Evolutionary conservation across 1,140 invertebrate genomes (phyloP).

Genomic region (Tetragnatha versicolor): DNA sequence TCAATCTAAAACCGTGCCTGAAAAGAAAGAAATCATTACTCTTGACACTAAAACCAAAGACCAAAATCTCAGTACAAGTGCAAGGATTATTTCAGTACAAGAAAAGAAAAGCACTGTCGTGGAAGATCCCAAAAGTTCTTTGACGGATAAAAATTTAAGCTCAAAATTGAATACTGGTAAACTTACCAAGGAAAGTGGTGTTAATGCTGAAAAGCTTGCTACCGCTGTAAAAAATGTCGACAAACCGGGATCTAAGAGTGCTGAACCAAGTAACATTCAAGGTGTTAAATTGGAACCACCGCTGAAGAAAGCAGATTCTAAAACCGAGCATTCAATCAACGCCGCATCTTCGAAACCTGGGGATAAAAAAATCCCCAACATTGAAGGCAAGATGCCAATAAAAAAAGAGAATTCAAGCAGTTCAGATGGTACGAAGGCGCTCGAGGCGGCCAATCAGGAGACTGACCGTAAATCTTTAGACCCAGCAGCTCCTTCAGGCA

Average conservation of each 20-base stretch:
- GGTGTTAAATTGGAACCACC: background rate
- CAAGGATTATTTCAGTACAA: no score
- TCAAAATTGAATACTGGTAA: background rate
- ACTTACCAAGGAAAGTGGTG: background rate
- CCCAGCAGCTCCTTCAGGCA: background rate
- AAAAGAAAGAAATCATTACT: no score
- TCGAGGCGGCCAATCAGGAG: conserved; percentile 10
- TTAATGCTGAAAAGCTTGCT: no score
- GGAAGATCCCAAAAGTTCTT: background rate
- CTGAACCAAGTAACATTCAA: background rate
- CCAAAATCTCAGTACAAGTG: no score
- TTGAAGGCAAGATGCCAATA: conserved; percentile 50
- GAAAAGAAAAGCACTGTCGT: background rate
- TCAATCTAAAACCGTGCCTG: no score
- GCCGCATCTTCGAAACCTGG: background rate
- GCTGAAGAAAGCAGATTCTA: conserved; percentile 9
- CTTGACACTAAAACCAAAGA: no score
- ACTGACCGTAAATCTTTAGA: conserved; percentile 46
- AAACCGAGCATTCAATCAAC: conserved; percentile 44
- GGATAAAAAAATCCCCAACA: conserved; percentile 23
- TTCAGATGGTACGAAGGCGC: conserved; percentile 18
- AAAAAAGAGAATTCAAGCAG: conserved; percentile 36
- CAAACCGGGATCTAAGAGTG: no score
- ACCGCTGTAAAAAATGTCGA: no score
- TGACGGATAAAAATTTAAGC: background rate